These are phyloP conservation scores for Bimastos eiseni DNA, from an alignment of 2,888 invertebrate species.

Conservation along the genomic window DNA sequence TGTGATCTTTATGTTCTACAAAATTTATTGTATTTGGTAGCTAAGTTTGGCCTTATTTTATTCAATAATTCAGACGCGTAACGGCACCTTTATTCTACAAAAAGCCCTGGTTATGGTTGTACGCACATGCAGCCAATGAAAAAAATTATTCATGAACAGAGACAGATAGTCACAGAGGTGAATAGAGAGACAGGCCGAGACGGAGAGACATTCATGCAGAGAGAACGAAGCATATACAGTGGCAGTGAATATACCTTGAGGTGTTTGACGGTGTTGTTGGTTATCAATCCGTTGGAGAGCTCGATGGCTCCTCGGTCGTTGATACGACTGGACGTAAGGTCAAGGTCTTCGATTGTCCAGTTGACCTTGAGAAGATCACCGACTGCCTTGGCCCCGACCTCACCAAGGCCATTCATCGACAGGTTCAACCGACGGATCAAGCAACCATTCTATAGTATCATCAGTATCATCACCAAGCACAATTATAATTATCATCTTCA, in stretches of 20 bases:
- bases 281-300: background rate
- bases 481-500: background rate
- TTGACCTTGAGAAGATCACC: constrained; percentile 19
- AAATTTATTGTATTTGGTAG: too few relatives aligned
- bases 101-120: background rate
- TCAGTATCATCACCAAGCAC: background rate
- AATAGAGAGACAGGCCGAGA: background rate
- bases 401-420: constrained; percentile 17
- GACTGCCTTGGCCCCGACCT: background rate
- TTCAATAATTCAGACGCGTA: too few relatives aligned
- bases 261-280: background rate
- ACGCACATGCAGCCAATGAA: background rate
- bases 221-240: background rate
- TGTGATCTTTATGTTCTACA: too few relatives aligned
- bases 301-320: constrained; percentile 16
- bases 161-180: background rate
- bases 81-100: too few relatives aligned
- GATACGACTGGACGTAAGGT: constrained; percentile 14
- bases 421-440: background rate
- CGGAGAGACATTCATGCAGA: background rate
- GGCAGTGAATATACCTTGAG: background rate
- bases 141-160: background rate
- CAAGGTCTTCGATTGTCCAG: background rate
- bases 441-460: background rate
- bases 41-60: too few relatives aligned